Evolutionary conservation across 2,888 invertebrate species (phyloP).

Genomic region (Tineola bisselliella): DNA sequence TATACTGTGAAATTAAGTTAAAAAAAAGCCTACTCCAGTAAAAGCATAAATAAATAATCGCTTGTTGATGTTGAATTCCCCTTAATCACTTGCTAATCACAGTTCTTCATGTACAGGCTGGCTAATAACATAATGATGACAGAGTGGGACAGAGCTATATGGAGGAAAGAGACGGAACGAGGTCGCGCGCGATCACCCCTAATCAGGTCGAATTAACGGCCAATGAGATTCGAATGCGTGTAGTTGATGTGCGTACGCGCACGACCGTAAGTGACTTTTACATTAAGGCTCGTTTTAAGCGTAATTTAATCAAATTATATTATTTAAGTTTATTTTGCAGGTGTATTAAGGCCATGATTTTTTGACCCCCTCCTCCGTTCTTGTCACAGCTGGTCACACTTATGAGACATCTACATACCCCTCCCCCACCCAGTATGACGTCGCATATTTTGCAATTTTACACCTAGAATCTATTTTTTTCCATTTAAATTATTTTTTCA

Average conservation of each 20-base stretch:
- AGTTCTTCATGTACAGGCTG: slow-evolving; percentile 42
- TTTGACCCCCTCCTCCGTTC: no score
- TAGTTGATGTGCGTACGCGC: slow-evolving; percentile 11
- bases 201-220: slow-evolving; percentile 15
- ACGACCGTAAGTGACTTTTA: background rate
- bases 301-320: no score
- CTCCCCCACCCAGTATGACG: no score
- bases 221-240: slow-evolving; percentile 12
- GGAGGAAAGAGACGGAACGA: slow-evolving; percentile 21
- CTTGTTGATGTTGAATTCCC: slow-evolving; percentile 62
- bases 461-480: no score
- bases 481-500: no score
- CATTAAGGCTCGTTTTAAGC: slow-evolving; percentile 2
- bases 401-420: no score
- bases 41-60: slow-evolving; percentile 64
- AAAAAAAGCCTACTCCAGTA: background rate
- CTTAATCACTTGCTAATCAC: slow-evolving; percentile 64
- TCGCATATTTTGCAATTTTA: no score
- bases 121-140: slow-evolving; percentile 59
- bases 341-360: no score
- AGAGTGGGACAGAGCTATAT: slow-evolving; percentile 27
- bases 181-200: slow-evolving; percentile 12
- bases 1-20: background rate
- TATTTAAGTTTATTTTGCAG: no score
- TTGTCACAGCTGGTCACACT: no score